Base-by-base conservation (phyloP, 1,140 invertebrate species). In the Magallana gigas region DNA sequence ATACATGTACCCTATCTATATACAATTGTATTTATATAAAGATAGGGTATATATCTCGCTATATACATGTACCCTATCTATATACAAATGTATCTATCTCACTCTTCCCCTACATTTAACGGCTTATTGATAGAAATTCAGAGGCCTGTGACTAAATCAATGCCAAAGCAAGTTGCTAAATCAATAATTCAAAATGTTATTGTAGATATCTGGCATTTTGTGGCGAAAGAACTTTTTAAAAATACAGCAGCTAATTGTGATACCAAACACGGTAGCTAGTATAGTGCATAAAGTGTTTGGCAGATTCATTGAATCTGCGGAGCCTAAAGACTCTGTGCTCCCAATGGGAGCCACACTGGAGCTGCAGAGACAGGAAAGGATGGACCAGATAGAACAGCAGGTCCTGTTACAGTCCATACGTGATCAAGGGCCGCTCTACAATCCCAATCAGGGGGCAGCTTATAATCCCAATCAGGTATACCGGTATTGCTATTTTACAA, bases 331-430 rank as follows among this genome's bases (percentile, higher is more conserved):
- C 56, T 89, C 92, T 84, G 58, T 84, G 2, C 84, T 92, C 4
- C 95, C 94, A 7, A 95, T 96, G 90, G 96, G 96, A 60, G 96
- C 96, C 7, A 96, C 96, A 4, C 89, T 96, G 48, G 96, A 96
- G 91, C 92, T 96, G 23, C 96, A 96, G 90, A 91, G 96, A 36
- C 94, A 95, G 83, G 95, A 96, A 89, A 94, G 96, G 86, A 91
- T 96, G 56, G 96, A 96, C 84, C 88, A 94, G 48, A 91, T 96
- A 85, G 96, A 96, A 91, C 95, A 96, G 89, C 96, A 96, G 91
- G 93, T 96, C 91, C 87, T 89, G 85, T 85, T 85, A 83, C 88
- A 89, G 71, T 57, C 88, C 95, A 57, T 90, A 92, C 88, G 92
- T 12, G 68, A 86, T 36, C 87, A 88, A 58, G 68, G 81, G 57